phyloP scores from a whole-genome alignment of 2,888 invertebrate genomes.

The Dolichopus griseipennis region DNA sequence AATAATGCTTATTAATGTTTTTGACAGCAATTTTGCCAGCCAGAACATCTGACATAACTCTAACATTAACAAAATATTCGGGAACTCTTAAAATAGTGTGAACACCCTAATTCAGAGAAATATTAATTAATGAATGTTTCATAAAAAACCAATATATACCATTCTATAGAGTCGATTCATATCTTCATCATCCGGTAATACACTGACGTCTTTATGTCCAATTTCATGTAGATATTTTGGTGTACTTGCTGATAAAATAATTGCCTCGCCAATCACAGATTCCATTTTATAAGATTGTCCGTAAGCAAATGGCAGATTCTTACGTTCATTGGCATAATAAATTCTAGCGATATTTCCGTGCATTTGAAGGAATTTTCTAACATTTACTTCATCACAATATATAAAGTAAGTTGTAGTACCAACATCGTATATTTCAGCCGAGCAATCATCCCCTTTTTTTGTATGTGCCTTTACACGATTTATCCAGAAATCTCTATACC shows the following conservation, averaged over 20 bases:
- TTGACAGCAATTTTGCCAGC: conserved; percentile 50
- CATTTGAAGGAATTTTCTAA: conserved; percentile 14
- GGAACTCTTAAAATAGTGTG: conserved; percentile 17
- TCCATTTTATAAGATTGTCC: conserved; percentile 8
- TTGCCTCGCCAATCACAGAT: conserved; percentile 8
- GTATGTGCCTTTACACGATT: not conserved
- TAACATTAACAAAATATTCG: conserved; percentile 2
- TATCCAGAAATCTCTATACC: too few species aligned
- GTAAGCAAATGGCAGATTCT: conserved; percentile 12
- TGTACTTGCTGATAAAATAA: conserved; percentile 13
- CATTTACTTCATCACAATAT: conserved; percentile 15
- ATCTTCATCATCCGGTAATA: not conserved
- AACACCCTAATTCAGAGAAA: conserved; percentile 11
- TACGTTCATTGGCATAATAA: conserved; percentile 15
- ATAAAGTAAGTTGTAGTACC: not conserved
- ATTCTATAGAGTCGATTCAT: conserved; percentile 14
- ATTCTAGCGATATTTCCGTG: conserved; percentile 12
- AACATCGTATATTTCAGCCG: conserved; percentile 1
- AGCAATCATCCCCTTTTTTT: conserved; percentile 10
- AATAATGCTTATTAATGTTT: conserved; percentile 55
- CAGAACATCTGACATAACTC: conserved; percentile 46
- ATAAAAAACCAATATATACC: not conserved
- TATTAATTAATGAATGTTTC: not conserved
- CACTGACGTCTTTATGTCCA: not conserved
- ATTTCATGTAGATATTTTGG: conserved; percentile 7